Percentiles rank a stretch among this genome's conserved stretches.
Conservation (phyloP, 37 sponge, comb jelly and placozoan genomes). For the Beroe forskalii region DNA sequence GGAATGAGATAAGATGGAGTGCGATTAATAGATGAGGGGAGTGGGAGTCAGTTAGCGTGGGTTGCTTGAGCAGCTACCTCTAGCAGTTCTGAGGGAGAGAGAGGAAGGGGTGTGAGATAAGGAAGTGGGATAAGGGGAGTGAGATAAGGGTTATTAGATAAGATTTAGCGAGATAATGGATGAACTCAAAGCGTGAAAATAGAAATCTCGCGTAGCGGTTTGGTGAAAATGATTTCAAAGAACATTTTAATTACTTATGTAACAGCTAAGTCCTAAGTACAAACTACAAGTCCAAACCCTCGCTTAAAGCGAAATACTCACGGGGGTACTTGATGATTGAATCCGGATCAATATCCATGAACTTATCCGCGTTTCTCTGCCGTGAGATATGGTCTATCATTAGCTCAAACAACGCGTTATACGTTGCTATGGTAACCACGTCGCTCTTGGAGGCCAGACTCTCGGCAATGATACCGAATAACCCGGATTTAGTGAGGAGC, state of each 20-base stretch:
- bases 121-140: too few species aligned
- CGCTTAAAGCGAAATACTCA: too few species aligned
- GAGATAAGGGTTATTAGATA: not conserved
- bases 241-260: too few species aligned
- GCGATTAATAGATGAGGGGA: too few species aligned
- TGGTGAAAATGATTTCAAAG: too few species aligned
- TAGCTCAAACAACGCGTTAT: slow-evolving; percentile 13
- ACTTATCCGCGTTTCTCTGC: not conserved
- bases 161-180: too few species aligned
- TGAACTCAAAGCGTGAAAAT: too few species aligned
- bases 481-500: slow-evolving; percentile 7
- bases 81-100: not conserved
- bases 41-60: not conserved
- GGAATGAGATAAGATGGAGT: too few species aligned
- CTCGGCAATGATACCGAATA: slow-evolving; percentile 26
- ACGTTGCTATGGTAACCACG: slow-evolving; percentile 55
- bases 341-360: slow-evolving; percentile 34
- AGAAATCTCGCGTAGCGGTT: too few species aligned
- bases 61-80: not conserved
- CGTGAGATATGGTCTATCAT: not conserved
- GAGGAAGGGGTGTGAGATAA: too few species aligned
- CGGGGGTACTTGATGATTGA: slow-evolving; percentile 20
- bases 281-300: too few species aligned
- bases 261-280: too few species aligned
- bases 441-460: not conserved